Base-by-base conservation (phyloP, 2,113 vertebrate genomes). In the Notarius lentiginosus region DNA sequence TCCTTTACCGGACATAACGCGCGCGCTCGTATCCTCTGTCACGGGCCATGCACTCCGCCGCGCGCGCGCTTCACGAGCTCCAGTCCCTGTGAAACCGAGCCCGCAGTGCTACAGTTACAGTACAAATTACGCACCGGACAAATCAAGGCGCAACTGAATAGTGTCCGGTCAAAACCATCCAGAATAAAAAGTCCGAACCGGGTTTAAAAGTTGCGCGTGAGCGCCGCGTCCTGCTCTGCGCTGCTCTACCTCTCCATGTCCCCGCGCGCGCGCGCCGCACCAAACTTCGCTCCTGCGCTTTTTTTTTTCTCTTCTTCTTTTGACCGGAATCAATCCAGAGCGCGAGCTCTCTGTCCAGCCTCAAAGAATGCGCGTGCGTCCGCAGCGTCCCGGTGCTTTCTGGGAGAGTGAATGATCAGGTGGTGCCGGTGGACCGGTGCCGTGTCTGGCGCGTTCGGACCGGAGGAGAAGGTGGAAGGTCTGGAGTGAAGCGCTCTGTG, bases 11-110 rank as follows among this genome's bases (percentile, higher is more conserved):
- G 91, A 94, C 88, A 92, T 90, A 89, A 86, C 88, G 90, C 89
- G 89, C 86, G 91, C 89, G 87, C 90, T 92, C 86, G 89, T 93
- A 94, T 95, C 91, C 91, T 92, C 88, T 92, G 90, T 87, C 70
- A 87, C 61, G 87, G 82, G 77, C 61, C 81, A 88, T 86, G 72
- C 87, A 68, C 84, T 65, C 79, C 75, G 65, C 53, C 41, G 41
- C 55, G 11, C 56, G 77, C 77, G 55, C 76, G 76, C 77, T 86
- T 79, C 77, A 73, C 51, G 66, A 73, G 27, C 30, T 80, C 65
- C 79, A 10, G 77, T 79, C 79, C 11, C 5, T 73, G 24, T 73
- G 30, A 56, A 80, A 83, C 79, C 75, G 4, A 77, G 53, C 55
- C 73, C 49, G 34, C 27, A 51, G 55, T 27, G 55, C 30, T 76